Evolutionary conservation across 2,888 invertebrate species (phyloP), one percentile per base, ranked within the genome.

Genomic region (Mesorhabditis spiculigera): DNA sequence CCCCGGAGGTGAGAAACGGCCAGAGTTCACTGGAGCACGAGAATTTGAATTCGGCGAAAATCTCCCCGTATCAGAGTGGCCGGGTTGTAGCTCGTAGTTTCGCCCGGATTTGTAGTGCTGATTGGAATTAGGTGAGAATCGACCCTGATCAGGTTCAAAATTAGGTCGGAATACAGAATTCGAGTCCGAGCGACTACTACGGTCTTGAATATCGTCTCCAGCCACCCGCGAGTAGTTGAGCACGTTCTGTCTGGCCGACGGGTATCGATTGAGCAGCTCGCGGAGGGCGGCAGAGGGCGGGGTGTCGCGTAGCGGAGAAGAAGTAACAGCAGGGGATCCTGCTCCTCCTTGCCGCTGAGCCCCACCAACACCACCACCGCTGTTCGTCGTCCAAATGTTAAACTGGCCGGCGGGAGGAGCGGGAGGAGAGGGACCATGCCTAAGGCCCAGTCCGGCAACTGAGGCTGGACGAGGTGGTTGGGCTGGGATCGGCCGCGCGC

Each of bases 221-320:
- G 16, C 10, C 16, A 10, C 8, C 16, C 64, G 64, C 8, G n/a
- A 65, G 58, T 62, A 62, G 10, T 43, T 73, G 70, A 74, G 75
- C 64, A 76, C 75, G 63, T 72, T 73, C 63, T 78, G 68, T 65
- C 76, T 72, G 43, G 78, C 78, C 5, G 76, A 76, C 42, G 78
- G 78, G 65, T 78, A 78, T 4, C 76, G 73, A 68, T 75, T 75
- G 66, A 80, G 73, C n/a, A 80, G 73, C 67, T 77, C 73, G 69
- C 76, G 73, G 66, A 80, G 75, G 42, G 80, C 80, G 44, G 80
- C 77, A 61, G 77, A 75, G 43, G 80, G 80, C 44, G 77, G 76
- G 71, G 77, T 70, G 69, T 80, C 78, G 45, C 77, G 75, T 64
- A 80, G 74, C 10, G 58, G 58, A n/a, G n/a, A 13, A 13, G 58